Evolutionary conservation across 1,140 invertebrate genomes (phyloP), one percentile per base, ranked within the genome.

Genomic region (Ips nitidus): DNA sequence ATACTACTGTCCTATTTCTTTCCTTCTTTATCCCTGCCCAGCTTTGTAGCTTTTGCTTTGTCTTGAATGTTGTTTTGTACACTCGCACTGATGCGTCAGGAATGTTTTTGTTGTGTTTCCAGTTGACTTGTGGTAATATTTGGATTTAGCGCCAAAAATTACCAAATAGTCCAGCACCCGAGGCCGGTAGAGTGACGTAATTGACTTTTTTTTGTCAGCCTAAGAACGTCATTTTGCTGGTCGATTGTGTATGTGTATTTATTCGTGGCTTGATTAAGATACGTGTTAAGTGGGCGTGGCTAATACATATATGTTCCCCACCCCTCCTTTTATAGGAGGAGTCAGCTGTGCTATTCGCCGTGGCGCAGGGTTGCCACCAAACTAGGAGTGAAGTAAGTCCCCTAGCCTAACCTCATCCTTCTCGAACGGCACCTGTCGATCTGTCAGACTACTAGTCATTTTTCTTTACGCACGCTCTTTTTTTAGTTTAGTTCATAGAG

Each of bases 321-420:
- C 73, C 76, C 77, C 74, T 71, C 77, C 52, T 40, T 75, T 69
- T 74, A 70, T 83, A 87, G 86, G 85, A 87, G 87, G 86, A 87
- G 86, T 82, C 84, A 86, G 82, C 82, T 84, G 76, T 89, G 90
- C 86, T 92, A 92, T 86, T 93, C 91, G 78, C 92, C 92, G 84
- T 94, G 92, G 92, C 88, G 91, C 79, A 88, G 92, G 83, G 92
- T 94, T 81, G 92, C 92, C 82, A 93, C 90, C 82, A 94, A 94
- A 84, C 89, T 94, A 77, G 92, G 92, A 88, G 91, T 94, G 85
- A 93, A 94, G 92, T 94, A 93, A 94, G 92, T 94, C 76, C 75
- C 71, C 69, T 73, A 69, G 60, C 73, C 69, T 71, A 70, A 72
- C 70, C 52, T 73, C 63, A 65, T 71, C 66, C 68, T 61, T 74